These are phyloP conservation scores for Cranoglanis bouderius DNA, from an alignment of 2,113 vertebrate genomes.

Conservation along the genomic window DNA sequence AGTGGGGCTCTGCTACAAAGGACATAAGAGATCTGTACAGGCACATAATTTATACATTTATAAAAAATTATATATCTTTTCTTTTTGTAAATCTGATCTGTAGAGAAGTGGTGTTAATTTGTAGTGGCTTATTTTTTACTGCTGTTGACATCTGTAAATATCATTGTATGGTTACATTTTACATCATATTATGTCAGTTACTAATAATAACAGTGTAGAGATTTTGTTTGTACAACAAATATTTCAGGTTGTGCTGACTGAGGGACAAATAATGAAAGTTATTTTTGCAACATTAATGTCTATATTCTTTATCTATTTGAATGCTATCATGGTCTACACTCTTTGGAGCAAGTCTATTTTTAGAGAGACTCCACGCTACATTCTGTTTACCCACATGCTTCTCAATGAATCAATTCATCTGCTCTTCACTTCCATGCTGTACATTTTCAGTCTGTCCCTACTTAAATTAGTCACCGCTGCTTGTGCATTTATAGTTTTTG, in stretches of 20 bases:
- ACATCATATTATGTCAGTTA: not conserved
- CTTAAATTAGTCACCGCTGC: not conserved
- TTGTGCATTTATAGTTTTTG: slow-evolving; percentile 28
- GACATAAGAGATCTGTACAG: too few relatives aligned
- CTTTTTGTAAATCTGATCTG: not conserved
- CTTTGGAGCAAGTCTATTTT: slow-evolving; percentile 40
- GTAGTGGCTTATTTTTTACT: not conserved
- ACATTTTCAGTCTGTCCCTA: not conserved
- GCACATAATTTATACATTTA: too few relatives aligned
- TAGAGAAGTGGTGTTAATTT: not conserved
- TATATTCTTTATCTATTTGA: slow-evolving; percentile 46
- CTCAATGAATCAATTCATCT: too few relatives aligned
- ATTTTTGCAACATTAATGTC: not conserved
- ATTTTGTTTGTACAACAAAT: slow-evolving; percentile 7
- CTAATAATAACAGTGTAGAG: not conserved
- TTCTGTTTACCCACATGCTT: too few relatives aligned
- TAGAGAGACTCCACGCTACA: slow-evolving; percentile 43
- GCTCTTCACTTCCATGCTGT: slow-evolving; percentile 17
- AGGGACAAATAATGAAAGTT: not conserved
- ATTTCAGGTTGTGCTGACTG: not conserved
- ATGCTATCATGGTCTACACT: slow-evolving; percentile 43
- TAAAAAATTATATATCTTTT: not conserved
- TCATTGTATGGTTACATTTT: not conserved
- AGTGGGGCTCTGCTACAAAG: not conserved
- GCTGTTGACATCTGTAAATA: not conserved